A percentile compares a stretch with the other conserved stretches of the same genome.
Evolutionary conservation across 2,113 vertebrate genomes (phyloP).

Genomic region (Fregetta grallaria): DNA sequence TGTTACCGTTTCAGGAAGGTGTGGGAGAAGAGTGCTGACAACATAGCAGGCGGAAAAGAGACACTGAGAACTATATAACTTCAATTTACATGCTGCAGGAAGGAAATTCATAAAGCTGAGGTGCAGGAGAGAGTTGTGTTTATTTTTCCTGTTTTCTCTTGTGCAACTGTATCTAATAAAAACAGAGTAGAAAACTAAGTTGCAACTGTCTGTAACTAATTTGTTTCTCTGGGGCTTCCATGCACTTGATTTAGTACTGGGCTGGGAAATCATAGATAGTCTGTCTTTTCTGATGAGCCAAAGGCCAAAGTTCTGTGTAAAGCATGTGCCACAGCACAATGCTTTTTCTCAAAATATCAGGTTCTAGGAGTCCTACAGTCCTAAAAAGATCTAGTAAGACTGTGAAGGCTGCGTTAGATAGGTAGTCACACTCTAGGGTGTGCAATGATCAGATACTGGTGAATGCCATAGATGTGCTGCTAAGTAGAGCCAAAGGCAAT

Average conservation of each 20-base stretch:
- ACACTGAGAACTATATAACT: not conserved
- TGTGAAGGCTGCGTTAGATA: not conserved
- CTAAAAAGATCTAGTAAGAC: not conserved
- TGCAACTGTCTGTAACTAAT: not conserved
- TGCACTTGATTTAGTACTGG: not conserved
- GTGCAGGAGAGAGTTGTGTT: not conserved
- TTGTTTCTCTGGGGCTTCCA: not conserved
- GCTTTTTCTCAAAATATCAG: not conserved
- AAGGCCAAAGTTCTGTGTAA: not conserved
- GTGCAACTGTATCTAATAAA: not conserved
- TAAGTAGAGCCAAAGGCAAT: not conserved
- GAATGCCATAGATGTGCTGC: not conserved
- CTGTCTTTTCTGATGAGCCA: not conserved
- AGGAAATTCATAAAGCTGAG: slow-evolving; percentile 2
- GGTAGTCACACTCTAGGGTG: not conserved
- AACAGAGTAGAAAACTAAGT: not conserved
- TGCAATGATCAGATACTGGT: not conserved
- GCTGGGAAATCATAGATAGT: not conserved
- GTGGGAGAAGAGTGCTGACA: slow-evolving; percentile 5
- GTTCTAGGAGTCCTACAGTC: not conserved
- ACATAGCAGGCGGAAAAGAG: not conserved
- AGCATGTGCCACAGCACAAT: not conserved
- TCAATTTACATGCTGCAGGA: not conserved
- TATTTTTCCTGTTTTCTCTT: not conserved
- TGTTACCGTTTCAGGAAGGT: slow-evolving; percentile 12